These are phyloP conservation scores for Habroteleia sp. DNA, from an alignment of 2,888 invertebrate genomes.

Conservation along the genomic window DNA sequence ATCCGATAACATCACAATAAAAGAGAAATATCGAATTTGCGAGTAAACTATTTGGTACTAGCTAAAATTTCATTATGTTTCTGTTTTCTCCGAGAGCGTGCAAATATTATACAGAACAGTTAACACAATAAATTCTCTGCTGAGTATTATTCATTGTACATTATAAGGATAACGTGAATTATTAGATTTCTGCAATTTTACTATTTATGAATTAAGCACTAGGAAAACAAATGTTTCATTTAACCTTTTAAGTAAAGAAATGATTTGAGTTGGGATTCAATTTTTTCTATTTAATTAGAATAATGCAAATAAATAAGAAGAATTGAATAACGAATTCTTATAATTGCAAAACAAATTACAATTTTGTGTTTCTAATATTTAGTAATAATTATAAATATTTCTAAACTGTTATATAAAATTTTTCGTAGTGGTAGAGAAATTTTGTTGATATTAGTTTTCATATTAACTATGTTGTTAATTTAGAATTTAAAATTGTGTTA, in stretches of 20 bases:
- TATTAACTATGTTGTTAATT: too few relatives aligned
- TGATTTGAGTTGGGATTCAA: too few relatives aligned
- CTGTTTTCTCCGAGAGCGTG: slow-evolving; percentile 10
- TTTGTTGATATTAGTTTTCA: too few relatives aligned
- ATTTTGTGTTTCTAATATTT: too few relatives aligned
- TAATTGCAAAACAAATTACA: too few relatives aligned
- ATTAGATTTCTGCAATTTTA: slow-evolving; percentile 30
- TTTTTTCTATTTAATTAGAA: too few relatives aligned
- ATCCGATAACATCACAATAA: slow-evolving; percentile 33
- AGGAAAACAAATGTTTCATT: slow-evolving; percentile 31
- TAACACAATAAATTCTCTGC: slow-evolving; percentile 12
- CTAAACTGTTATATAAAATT: too few relatives aligned
- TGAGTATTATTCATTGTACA: slow-evolving; percentile 21
- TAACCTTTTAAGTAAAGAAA: slow-evolving; percentile 3
- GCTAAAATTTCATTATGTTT: slow-evolving; percentile 36
- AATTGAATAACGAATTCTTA: too few relatives aligned
- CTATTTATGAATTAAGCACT: slow-evolving; percentile 7
- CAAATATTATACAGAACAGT: slow-evolving; percentile 32
- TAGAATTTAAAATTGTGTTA: too few relatives aligned
- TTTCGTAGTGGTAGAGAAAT: too few relatives aligned
- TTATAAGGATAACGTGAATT: slow-evolving; percentile 33
- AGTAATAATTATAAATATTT: too few relatives aligned
- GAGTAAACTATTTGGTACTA: slow-evolving; percentile 10
- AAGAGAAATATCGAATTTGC: slow-evolving; percentile 30
- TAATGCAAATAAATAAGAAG: too few relatives aligned